Percentiles rank a stretch among this genome's conserved stretches.
phyloP scores from a whole-genome alignment of 1,140 invertebrate genomes.

The Cheumatopsyche charites region DNA sequence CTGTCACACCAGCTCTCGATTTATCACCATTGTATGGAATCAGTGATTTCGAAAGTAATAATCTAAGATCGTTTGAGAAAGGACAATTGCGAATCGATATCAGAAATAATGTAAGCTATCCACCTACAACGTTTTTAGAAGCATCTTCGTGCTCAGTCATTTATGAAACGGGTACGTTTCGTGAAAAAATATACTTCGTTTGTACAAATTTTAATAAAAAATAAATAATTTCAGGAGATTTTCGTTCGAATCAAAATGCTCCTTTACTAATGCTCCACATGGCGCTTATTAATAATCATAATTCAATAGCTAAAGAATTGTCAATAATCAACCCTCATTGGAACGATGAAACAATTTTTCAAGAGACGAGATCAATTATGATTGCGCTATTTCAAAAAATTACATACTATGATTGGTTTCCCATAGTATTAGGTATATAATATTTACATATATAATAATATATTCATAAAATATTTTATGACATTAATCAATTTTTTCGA shows the following conservation, averaged over 20 bases:
- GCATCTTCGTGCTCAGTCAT: not conserved
- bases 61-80: not conserved
- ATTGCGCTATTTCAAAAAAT: conserved; percentile 65
- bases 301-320: conserved; percentile 65
- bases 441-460: not conserved
- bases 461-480: not conserved
- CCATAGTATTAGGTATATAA: conserved; percentile 60
- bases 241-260: conserved; percentile 65
- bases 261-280: conserved; percentile 71
- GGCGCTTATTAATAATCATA: conserved; percentile 63
- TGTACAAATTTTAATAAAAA: no score
- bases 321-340: conserved; percentile 66
- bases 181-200: not conserved
- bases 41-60: not conserved
- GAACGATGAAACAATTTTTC: conserved; percentile 66
- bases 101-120: not conserved
- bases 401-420: conserved; percentile 66
- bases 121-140: not conserved
- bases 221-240: conserved; percentile 59
- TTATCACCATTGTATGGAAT: not conserved
- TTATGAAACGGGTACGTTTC: conserved; percentile 7
- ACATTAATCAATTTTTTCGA: not conserved
- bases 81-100: not conserved
- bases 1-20: not conserved
- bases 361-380: conserved; percentile 66